A percentile compares a stretch with the other conserved stretches of the same genome.
These are phyloP conservation scores for Drosophila gunungcola DNA, from an alignment of 1,140 invertebrate genomes.

Conservation along the genomic window DNA sequence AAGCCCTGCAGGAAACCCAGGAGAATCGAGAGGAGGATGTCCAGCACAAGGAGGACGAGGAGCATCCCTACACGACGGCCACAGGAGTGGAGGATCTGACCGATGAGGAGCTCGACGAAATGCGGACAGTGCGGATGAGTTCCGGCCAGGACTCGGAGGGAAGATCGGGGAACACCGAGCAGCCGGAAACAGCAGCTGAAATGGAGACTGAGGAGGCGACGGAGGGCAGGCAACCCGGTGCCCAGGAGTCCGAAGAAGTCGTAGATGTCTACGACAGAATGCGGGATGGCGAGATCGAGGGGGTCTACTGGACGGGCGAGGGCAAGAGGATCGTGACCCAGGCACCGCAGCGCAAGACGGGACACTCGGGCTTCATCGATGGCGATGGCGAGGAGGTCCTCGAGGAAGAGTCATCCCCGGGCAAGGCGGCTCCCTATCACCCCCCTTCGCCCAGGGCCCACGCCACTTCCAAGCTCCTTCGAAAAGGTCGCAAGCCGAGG, in stretches of 20 bases:
- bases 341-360: neutral
- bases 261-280: neutral
- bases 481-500: neutral
- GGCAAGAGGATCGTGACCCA: conserved; percentile 2
- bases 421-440: neutral
- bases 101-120: conserved; percentile 2
- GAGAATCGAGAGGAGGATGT: neutral
- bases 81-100: conserved; percentile 4
- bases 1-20: neutral
- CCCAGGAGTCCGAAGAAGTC: neutral
- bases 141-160: neutral
- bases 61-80: neutral
- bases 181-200: neutral
- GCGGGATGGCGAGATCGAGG: conserved; percentile 15
- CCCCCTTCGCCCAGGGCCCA: neutral
- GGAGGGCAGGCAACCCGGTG: neutral
- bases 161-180: neutral
- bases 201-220: neutral
- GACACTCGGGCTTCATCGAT: conserved; percentile 5
- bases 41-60: conserved; percentile 1
- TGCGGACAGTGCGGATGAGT: conserved; percentile 2
- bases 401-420: too few relatives aligned
- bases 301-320: conserved; percentile 27
- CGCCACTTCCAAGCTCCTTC: neutral
- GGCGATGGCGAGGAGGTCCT: conserved; percentile 11